phyloP scores from a whole-genome alignment of 2,797 vertebrate genomes.

The Serranus cabrilla region DNA sequence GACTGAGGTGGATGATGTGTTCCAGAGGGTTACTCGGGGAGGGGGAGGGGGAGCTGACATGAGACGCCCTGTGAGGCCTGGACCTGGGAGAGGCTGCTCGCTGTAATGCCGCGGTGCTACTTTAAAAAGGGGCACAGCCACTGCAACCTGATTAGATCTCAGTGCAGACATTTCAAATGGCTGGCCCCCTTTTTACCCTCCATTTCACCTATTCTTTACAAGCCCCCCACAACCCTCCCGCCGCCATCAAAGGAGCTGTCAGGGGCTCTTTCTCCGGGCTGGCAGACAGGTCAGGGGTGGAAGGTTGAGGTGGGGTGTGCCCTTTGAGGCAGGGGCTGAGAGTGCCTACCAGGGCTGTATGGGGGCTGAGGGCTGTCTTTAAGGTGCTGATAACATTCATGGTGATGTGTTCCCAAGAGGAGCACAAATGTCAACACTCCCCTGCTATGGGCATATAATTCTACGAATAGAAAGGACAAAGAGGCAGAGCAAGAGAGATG shows the following conservation, averaged over 20 bases:
- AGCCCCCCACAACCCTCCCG: slow-evolving; percentile 23
- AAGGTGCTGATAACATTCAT: slow-evolving; percentile 89
- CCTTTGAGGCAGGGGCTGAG: slow-evolving; percentile 69
- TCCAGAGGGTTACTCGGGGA: slow-evolving; percentile 82
- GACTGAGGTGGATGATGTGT: slow-evolving; percentile 89
- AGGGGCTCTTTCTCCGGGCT: slow-evolving; percentile 80
- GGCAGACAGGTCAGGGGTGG: slow-evolving; percentile 79
- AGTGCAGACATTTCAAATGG: slow-evolving; percentile 84
- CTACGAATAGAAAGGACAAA: slow-evolving; percentile 81
- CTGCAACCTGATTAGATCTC: slow-evolving; percentile 88
- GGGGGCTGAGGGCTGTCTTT: slow-evolving; percentile 78
- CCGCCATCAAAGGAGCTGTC: slow-evolving; percentile 85
- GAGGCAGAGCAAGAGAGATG: slow-evolving; percentile 65
- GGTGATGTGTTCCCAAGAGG: slow-evolving; percentile 84
- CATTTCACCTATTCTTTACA: slow-evolving; percentile 78
- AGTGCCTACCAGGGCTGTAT: slow-evolving; percentile 62
- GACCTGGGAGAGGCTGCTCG: slow-evolving; percentile 77
- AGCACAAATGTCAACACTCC: slow-evolving; percentile 88
- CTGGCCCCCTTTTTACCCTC: slow-evolving; percentile 81
- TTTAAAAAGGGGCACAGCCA: slow-evolving; percentile 83
- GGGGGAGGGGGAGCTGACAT: slow-evolving; percentile 79
- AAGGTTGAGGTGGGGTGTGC: slow-evolving; percentile 72
- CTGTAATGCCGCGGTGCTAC: slow-evolving; percentile 83
- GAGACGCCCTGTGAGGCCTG: slow-evolving; percentile 86
- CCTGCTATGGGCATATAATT: slow-evolving; percentile 82